Evolutionary conservation across 2,888 invertebrate species (phyloP), one percentile per base, ranked within the genome.

Genomic region (Agrotis clavis): DNA sequence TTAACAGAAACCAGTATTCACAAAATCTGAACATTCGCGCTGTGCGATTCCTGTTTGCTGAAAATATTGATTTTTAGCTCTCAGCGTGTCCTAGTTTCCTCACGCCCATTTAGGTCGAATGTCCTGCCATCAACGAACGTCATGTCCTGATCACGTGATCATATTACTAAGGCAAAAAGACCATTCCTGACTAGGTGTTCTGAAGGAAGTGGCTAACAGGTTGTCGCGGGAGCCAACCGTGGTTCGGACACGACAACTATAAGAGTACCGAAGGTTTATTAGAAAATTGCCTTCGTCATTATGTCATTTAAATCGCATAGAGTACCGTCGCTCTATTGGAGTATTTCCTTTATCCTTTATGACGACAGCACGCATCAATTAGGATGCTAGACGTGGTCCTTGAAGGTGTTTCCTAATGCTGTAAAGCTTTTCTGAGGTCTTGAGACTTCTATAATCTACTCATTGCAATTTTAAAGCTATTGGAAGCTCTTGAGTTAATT

Each of bases 241-340:
- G 92, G 91, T 92, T 94, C 92, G 93, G 92, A 89, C 93, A 92
- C 92, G 92, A 92, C 86, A 81, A 74, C 94, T 93, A 91, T 93
- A 94, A 94, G 93, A 95, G 95, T 91, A 88, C 92, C 92, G 95
- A 96, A 95, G 96, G 96, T 96, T 96, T 96, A 96, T 96, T 96
- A 96, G 96, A 96, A 96, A 96, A 96, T 96, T 96, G 96, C 94
- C 92, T 93, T 86, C 59, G 95, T 95, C 96, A 96, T 96, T 96
- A 96, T 96, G 95, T 96, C 96, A 96, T 96, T 96, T 96, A 96
- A 96, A 96, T 96, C 96, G 96, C 96, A 96, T 96, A 95, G 95
- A 96, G 94, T 94, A 92, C 94, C 93, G 95, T 93, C 96, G 95
- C 90, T 96, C 94, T 93, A 96, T 95, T 95, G 93, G 93, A 94